Percentiles rank a stretch among this genome's conserved stretches.
phyloP scores from a whole-genome alignment of 1,140 invertebrate species.

The Harlomillsia oculata region DNA sequence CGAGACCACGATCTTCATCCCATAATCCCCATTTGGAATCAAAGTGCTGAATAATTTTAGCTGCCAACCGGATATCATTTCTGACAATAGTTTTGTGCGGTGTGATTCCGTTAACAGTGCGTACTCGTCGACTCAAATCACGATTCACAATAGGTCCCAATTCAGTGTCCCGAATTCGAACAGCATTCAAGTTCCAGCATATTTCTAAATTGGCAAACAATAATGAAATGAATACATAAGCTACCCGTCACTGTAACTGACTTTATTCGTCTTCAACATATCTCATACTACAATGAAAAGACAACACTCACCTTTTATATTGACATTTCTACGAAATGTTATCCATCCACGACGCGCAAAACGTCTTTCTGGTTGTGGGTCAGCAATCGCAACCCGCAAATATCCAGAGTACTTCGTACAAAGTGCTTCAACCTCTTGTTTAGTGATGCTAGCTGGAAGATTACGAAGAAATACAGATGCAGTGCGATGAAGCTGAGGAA shows the following conservation, averaged over 20 bases:
- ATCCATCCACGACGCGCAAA: conserved; percentile 97
- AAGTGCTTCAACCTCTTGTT: conserved; percentile 93
- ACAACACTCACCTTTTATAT: conserved; percentile 63
- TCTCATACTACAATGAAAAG: too few species aligned
- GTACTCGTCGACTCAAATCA: conserved; percentile 81
- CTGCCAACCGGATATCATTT: conserved; percentile 85
- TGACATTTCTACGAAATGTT: conserved; percentile 90
- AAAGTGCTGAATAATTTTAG: conserved; percentile 88
- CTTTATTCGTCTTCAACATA: neutral
- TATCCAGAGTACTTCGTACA: conserved; percentile 93
- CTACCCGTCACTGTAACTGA: too few species aligned
- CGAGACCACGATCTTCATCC: conserved; percentile 48
- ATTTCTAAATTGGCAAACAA: conserved; percentile 57
- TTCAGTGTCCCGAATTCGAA: conserved; percentile 82
- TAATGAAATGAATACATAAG: neutral
- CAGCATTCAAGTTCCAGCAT: conserved; percentile 97
- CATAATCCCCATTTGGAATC: conserved; percentile 77
- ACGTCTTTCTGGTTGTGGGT: conserved; percentile 86
- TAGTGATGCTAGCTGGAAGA: conserved; percentile 87
- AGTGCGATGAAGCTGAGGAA: conserved; percentile 68
- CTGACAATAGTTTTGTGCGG: conserved; percentile 81
- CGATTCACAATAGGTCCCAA: conserved; percentile 88
- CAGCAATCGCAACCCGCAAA: conserved; percentile 88
- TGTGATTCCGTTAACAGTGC: conserved; percentile 84
- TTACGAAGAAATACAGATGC: conserved; percentile 94